Evolutionary conservation across 2,888 invertebrate species (phyloP).

Genomic region (Perithous albicinctus): DNA sequence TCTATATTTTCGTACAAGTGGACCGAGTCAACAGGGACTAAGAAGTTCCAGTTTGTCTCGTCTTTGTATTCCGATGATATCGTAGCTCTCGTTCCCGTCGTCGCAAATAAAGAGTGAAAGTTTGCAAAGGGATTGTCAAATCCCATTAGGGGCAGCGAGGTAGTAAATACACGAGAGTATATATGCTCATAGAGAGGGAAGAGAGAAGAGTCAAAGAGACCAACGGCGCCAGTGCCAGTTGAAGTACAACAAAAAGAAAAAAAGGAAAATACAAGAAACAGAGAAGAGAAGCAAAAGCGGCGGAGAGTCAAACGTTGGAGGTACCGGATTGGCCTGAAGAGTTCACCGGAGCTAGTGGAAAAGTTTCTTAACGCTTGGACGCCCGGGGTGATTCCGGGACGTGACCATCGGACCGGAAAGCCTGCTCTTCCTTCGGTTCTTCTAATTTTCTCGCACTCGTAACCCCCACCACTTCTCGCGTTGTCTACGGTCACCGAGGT

Average conservation of each 20-base stretch:
- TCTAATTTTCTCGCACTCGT: constrained; percentile 60
- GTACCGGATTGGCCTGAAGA: constrained; percentile 33
- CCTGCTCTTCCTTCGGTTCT: constrained; percentile 34
- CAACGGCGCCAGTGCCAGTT: constrained; percentile 14
- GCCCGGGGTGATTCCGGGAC: constrained; percentile 44
- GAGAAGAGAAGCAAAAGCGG: constrained; percentile 10
- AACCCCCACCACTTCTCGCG: not conserved
- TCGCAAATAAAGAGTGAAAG: constrained; percentile 25
- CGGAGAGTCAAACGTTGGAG: constrained; percentile 43
- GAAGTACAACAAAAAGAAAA: constrained; percentile 18
- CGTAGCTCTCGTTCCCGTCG: constrained; percentile 14
- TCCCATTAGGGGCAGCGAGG: constrained; percentile 35
- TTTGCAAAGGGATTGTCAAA: constrained; percentile 53
- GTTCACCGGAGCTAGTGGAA: constrained; percentile 26
- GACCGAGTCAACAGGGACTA: constrained; percentile 33
- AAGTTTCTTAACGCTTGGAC: constrained; percentile 54
- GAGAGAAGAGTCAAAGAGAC: constrained; percentile 50
- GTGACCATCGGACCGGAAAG: constrained; percentile 45
- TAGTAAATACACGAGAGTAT: constrained; percentile 44
- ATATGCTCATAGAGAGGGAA: constrained; percentile 8
- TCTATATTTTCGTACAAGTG: constrained; percentile 9
- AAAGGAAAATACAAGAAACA: constrained; percentile 11
- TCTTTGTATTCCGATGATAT: constrained; percentile 39
- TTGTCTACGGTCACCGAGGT: constrained; percentile 8
- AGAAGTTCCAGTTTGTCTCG: constrained; percentile 16